phyloP scores from a whole-genome alignment of 2,113 vertebrate genomes.

The Tor tambroides region DNA sequence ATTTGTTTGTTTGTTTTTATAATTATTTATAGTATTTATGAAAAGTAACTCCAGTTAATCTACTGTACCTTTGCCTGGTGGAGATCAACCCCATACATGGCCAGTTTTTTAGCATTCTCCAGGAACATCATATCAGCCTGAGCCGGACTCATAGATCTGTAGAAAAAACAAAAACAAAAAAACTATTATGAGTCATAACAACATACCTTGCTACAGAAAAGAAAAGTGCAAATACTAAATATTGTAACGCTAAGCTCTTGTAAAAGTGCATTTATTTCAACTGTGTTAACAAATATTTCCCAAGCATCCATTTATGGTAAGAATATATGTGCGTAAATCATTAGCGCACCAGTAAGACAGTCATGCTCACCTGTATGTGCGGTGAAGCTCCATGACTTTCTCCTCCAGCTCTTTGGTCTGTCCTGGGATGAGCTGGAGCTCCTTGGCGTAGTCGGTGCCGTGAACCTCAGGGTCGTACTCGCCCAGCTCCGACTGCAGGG shows the following conservation, averaged over 20 bases:
- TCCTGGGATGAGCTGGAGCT: conserved; percentile 90
- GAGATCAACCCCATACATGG: conserved; percentile 98
- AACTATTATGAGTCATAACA: not conserved
- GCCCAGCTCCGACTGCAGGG: conserved; percentile 93
- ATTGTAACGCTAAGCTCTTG: not conserved
- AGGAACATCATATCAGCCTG: conserved; percentile 97
- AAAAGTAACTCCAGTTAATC: not conserved
- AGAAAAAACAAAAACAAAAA: not conserved
- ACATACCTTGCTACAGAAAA: not conserved
- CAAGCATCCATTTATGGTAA: not conserved
- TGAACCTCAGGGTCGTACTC: conserved; percentile 93
- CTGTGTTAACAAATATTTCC: too few relatives aligned
- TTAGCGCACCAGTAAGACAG: not conserved
- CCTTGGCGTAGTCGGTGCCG: conserved; percentile 81
- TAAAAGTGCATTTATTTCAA: not conserved
- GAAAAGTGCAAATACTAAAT: not conserved
- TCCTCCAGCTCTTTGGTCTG: conserved; percentile 96
- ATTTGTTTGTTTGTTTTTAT: not conserved
- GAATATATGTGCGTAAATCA: not conserved
- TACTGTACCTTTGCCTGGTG: conserved; percentile 91
- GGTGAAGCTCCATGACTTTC: conserved; percentile 95
- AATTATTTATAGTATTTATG: not conserved
- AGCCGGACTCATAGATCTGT: conserved; percentile 94
- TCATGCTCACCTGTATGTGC: conserved; percentile 84
- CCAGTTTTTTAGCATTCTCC: conserved; percentile 97